Percentiles rank a stretch among this genome's conserved stretches.
These are phyloP conservation scores for Dasyprocta punctata DNA, from an alignment of 2,113 vertebrate genomes.

Conservation along the genomic window DNA sequence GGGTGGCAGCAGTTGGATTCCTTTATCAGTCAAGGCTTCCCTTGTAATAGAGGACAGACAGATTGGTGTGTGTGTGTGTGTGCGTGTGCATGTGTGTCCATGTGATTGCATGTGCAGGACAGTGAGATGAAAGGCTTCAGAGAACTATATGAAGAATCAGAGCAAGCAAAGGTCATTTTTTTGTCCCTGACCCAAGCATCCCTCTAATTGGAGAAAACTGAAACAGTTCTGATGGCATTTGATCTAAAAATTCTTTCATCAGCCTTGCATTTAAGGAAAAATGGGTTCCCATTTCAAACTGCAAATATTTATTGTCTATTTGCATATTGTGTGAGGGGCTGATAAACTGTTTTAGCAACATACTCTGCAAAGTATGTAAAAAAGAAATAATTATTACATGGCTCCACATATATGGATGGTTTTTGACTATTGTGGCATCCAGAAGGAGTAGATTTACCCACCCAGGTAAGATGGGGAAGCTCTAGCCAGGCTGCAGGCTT, in stretches of 20 bases:
- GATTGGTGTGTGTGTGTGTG: background rate
- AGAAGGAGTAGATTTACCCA: background rate
- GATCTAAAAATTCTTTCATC: background rate
- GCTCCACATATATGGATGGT: background rate
- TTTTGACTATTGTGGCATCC: background rate
- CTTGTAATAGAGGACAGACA: background rate
- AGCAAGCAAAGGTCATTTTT: background rate
- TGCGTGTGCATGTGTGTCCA: background rate
- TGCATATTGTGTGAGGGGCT: background rate
- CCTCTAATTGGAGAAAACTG: background rate
- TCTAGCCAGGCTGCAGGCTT: background rate
- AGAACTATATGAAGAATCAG: background rate
- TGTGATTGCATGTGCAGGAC: background rate
- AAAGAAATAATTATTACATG: background rate
- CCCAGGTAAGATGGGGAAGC: background rate
- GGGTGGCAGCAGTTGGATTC: background rate
- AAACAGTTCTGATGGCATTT: background rate
- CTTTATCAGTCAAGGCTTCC: background rate
- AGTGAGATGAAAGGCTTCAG: background rate
- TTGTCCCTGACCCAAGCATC: background rate
- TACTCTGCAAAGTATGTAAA: background rate
- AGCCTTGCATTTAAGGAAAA: background rate
- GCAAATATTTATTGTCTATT: background rate
- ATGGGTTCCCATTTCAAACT: background rate
- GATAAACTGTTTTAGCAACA: background rate